These are phyloP conservation scores for Bathybates hornii DNA, from an alignment of 2,113 vertebrate species.

Conservation along the genomic window DNA sequence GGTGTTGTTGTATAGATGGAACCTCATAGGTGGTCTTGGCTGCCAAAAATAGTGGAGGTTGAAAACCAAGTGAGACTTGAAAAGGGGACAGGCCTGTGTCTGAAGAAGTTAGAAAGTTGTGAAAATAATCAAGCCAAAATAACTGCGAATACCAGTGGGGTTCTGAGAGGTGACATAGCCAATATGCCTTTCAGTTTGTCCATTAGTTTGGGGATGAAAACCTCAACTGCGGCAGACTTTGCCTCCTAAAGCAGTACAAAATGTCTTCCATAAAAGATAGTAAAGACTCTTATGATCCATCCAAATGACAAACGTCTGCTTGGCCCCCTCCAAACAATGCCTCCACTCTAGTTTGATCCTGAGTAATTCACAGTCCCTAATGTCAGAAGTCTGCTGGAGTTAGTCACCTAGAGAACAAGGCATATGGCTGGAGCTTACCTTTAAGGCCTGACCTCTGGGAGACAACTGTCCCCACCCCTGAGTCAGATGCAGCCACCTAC, in stretches of 20 bases:
- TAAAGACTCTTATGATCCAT: background rate
- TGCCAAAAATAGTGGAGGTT: background rate
- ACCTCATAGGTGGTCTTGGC: background rate
- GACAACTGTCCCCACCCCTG: background rate
- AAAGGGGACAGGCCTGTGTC: background rate
- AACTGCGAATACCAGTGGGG: background rate
- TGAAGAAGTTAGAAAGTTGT: background rate
- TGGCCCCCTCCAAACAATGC: background rate
- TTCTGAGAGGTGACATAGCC: background rate
- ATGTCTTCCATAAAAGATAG: background rate
- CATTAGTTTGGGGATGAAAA: background rate
- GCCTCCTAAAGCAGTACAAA: background rate
- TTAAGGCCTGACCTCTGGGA: background rate
- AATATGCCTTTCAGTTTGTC: background rate
- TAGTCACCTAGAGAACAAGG: fast-evolving
- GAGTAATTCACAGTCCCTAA: background rate
- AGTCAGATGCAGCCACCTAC: background rate
- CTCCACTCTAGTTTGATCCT: background rate
- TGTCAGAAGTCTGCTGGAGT: background rate
- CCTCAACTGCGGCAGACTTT: background rate
- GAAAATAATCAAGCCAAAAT: background rate
- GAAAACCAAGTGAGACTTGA: background rate
- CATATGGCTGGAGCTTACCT: background rate
- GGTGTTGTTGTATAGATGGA: background rate
- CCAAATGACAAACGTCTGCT: background rate